A percentile compares a stretch with the other conserved stretches of the same genome.
phyloP scores from a whole-genome alignment of 2,888 invertebrate species.

The Drosophila cognata region DNA sequence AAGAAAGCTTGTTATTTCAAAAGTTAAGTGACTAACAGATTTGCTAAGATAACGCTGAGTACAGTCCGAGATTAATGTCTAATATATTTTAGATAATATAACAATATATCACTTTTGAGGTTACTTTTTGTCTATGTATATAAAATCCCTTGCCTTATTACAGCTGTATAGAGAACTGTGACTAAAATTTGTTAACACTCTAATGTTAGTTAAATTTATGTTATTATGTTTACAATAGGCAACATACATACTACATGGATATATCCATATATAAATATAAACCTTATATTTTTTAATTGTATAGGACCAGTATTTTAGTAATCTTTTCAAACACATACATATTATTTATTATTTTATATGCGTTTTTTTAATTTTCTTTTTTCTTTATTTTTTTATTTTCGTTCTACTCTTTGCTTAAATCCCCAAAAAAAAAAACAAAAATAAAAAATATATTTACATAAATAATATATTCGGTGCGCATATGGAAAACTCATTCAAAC shows the following conservation, averaged over 20 bases:
- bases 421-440: slow-evolving; percentile 26
- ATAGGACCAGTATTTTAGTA: slow-evolving; percentile 42
- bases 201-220: slow-evolving; percentile 29
- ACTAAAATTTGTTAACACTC: slow-evolving; percentile 66
- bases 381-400: slow-evolving; percentile 53
- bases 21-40: slow-evolving; percentile 46
- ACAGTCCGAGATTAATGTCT: slow-evolving; percentile 3
- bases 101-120: background rate
- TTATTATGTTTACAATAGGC: slow-evolving; percentile 19
- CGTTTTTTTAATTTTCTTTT: slow-evolving; percentile 49
- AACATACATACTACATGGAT: slow-evolving; percentile 1
- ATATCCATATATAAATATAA: background rate
- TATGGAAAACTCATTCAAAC: slow-evolving; percentile 68
- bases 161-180: slow-evolving; percentile 64
- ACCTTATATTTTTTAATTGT: slow-evolving; percentile 28
- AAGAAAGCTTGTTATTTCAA: slow-evolving; percentile 13
- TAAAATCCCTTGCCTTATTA: slow-evolving; percentile 43
- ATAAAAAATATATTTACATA: slow-evolving; percentile 39
- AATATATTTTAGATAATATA: slow-evolving; percentile 9
- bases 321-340: slow-evolving; percentile 33
- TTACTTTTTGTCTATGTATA: slow-evolving; percentile 50
- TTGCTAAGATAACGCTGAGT: slow-evolving; percentile 10
- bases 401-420: slow-evolving; percentile 54
- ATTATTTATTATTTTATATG: slow-evolving; percentile 43
- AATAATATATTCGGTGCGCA: slow-evolving; percentile 65